Evolutionary conservation across 2,888 invertebrate species (phyloP).

Genomic region (Chrysotoxum bicinctum): DNA sequence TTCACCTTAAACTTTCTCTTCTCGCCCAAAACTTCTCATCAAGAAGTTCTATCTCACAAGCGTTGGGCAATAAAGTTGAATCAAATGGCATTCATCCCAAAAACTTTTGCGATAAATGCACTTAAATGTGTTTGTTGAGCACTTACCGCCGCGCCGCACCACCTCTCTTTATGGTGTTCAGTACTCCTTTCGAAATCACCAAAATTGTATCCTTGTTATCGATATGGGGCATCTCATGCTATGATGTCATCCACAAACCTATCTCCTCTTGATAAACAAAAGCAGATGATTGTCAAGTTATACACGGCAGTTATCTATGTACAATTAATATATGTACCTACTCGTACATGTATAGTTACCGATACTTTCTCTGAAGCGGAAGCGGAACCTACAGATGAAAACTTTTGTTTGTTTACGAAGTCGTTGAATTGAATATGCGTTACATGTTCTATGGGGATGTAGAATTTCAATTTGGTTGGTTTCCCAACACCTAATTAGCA

Average conservation of each 20-base stretch:
- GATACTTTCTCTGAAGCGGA: constrained; percentile 19
- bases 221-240: constrained; percentile 5
- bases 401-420: constrained; percentile 35
- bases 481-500: constrained; percentile 43
- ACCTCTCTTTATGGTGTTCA: not conserved
- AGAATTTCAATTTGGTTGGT: constrained; percentile 36
- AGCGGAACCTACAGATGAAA: constrained; percentile 27
- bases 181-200: not conserved
- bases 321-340: not conserved
- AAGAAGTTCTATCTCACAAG: constrained; percentile 3
- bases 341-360: not conserved
- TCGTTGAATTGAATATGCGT: constrained; percentile 37
- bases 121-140: constrained; percentile 3
- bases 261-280: constrained; percentile 12
- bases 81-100: constrained; percentile 17
- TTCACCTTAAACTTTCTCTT: constrained; percentile 21
- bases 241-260: not conserved
- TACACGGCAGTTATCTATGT: not conserved
- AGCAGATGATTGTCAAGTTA: constrained; percentile 15
- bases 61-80: constrained; percentile 11
- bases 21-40: not conserved
- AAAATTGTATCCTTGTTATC: constrained; percentile 12
- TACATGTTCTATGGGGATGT: constrained; percentile 29
- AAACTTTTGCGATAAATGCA: constrained; percentile 24
- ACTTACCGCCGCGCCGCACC: not conserved